A percentile compares a stretch with the other conserved stretches of the same genome.
Evolutionary conservation across 1,140 invertebrate species (phyloP).

Genomic region (Pogonomyrmex barbatus): DNA sequence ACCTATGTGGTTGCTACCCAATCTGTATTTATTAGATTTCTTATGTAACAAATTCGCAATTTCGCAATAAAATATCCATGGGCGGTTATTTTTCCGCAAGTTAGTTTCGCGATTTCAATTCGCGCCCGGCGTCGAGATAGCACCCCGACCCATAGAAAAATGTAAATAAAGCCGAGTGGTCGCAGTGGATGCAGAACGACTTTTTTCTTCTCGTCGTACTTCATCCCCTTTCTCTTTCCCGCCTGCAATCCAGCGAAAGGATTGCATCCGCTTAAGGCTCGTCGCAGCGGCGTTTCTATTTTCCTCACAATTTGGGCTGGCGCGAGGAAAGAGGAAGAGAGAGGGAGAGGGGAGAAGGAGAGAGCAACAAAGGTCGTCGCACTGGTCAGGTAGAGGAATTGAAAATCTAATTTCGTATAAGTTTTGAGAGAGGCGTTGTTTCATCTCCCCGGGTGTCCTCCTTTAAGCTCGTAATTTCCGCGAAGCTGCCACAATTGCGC

Average conservation of each 20-base stretch:
- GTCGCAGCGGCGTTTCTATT: slow-evolving; percentile 73
- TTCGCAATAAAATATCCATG: not conserved
- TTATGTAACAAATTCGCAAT: slow-evolving; percentile 2
- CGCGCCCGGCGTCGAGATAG: slow-evolving; percentile 59
- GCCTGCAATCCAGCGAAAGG: slow-evolving; percentile 73
- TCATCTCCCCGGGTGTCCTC: slow-evolving; percentile 24
- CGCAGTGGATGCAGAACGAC: slow-evolving; percentile 37
- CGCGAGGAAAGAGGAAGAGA: not conserved
- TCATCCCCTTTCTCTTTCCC: slow-evolving; percentile 14
- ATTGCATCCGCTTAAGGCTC: slow-evolving; percentile 78
- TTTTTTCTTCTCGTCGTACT: slow-evolving; percentile 54
- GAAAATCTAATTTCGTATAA: slow-evolving; percentile 82
- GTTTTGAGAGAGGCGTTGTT: slow-evolving; percentile 74
- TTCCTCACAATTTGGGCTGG: slow-evolving; percentile 72
- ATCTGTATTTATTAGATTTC: slow-evolving; percentile 24
- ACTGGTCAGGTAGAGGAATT: slow-evolving; percentile 72
- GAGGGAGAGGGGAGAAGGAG: not conserved
- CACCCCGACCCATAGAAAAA: slow-evolving; percentile 51
- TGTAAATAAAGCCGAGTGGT: slow-evolving; percentile 69
- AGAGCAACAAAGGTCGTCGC: slow-evolving; percentile 49
- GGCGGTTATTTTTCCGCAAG: slow-evolving; percentile 37
- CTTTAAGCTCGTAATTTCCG: slow-evolving; percentile 72
- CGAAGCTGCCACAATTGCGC: slow-evolving; percentile 64
- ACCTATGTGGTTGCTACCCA: not conserved
- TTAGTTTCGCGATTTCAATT: slow-evolving; percentile 67